A percentile compares a stretch with the other conserved stretches of the same genome.
phyloP scores from a whole-genome alignment of 2,888 invertebrate genomes.

The Tetragnatha montana region DNA sequence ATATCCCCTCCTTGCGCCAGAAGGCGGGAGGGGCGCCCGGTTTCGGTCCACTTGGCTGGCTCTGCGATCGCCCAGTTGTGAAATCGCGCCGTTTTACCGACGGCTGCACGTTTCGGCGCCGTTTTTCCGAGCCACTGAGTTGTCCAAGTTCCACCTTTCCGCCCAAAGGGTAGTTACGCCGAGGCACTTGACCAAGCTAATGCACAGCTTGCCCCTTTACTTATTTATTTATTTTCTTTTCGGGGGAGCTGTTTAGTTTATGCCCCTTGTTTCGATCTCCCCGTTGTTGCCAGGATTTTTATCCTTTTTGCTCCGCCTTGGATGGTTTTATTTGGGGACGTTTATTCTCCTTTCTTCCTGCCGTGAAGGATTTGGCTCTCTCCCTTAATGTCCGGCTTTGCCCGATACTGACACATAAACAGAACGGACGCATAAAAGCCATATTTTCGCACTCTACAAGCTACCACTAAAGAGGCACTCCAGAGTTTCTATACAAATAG shows the following conservation, averaged over 20 bases:
- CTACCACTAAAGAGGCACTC: no score
- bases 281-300: conserved; percentile 44
- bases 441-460: no score
- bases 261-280: conserved; percentile 66
- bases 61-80: conserved; percentile 68
- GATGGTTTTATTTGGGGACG: conserved; percentile 39
- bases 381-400: neutral
- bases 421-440: no score
- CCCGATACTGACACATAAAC: neutral
- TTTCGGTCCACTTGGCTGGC: conserved; percentile 62
- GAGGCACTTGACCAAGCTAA: conserved; percentile 71
- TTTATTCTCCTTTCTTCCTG: conserved; percentile 4
- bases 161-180: conserved; percentile 67
- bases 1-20: conserved; percentile 51
- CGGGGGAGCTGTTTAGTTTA: conserved; percentile 60
- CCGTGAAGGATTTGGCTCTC: neutral
- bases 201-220: conserved; percentile 37
- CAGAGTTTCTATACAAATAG: no score
- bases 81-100: conserved; percentile 70
- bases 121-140: conserved; percentile 69
- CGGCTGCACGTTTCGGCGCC: conserved; percentile 70
- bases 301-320: conserved; percentile 4
- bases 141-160: conserved; percentile 70
- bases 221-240: conserved; percentile 49
- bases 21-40: conserved; percentile 36